Base-by-base conservation (phyloP, 2,888 invertebrate species). In the Theodoxus fluviatilis region DNA sequence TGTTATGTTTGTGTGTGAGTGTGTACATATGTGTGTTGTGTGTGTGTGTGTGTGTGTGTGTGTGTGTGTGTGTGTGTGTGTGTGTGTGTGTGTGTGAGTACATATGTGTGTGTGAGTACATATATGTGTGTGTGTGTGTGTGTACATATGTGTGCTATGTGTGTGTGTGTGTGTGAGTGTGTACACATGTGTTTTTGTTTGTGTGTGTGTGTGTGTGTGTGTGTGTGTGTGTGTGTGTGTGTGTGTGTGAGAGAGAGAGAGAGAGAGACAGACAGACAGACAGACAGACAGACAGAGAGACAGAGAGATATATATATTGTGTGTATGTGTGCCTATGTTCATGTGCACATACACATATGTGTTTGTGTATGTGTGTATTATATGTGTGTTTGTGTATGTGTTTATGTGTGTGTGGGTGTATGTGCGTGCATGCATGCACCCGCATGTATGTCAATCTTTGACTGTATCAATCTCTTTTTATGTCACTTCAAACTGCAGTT, bases 151-250 rank as follows among this genome's bases (percentile, higher is more conserved):
- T 25, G n/a, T 25, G n/a, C 52, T 31, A 35, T 59, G 33, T 59
- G 59, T 33, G 33, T 59, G 35, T 35, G 1, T 59, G 59, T 6
- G 33, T 33, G 15, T 59, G 59, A 37, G 31, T 61, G 22, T 61
- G 9, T 61, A 25, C 38, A 18, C 38, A 25, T 61, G 31, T 61
- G 37, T 61, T 12, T 61, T n/a, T 61, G 31, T 61, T 7, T 61
- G 31, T 61, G 9, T 61, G 31, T 61, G 37, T 61, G 28, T 61
- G 37, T 61, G 28, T 61, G 37, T 61, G 31, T 61, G 31, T 37
- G 31, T 61, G 31, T 61, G 31, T 61, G 55, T 55, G 55, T 55
- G 55, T 55, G 55, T 55, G 55, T 55, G 55, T 55, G 55, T 55
- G 55, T 59, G 59, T 59, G 3, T 31, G 28, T 59, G 31, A 7